phyloP scores from a whole-genome alignment of 2,888 invertebrate genomes.

The Metalampra italica region DNA sequence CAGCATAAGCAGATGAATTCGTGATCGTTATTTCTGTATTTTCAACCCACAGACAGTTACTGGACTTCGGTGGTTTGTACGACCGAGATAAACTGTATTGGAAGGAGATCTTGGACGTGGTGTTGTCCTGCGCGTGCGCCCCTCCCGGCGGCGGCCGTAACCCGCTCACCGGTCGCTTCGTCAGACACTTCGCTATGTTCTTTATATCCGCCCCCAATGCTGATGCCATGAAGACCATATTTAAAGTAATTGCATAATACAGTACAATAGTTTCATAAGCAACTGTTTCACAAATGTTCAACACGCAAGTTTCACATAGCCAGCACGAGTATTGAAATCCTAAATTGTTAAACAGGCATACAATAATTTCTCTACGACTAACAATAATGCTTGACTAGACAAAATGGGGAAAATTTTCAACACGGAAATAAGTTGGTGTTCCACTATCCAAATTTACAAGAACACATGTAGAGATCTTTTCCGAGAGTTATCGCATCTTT shows the following conservation, averaged over 20 bases:
- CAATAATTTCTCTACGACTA: no score
- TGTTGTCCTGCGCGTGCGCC: conserved; percentile 89
- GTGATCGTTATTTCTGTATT: no score
- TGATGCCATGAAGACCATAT: conserved; percentile 87
- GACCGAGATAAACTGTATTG: conserved; percentile 93
- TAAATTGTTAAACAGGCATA: no score
- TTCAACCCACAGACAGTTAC: conserved; percentile 76
- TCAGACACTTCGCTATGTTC: conserved; percentile 93
- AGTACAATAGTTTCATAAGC: no score
- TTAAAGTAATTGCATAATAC: conserved; percentile 76
- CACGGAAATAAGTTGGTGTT: no score
- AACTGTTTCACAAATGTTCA: background rate
- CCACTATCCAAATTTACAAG: no score
- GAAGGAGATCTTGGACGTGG: conserved; percentile 92
- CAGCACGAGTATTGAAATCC: no score
- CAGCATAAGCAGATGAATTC: no score
- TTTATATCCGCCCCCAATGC: conserved; percentile 90
- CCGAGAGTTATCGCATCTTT: no score
- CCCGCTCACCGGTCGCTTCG: conserved; percentile 89
- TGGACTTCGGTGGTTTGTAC: conserved; percentile 89
- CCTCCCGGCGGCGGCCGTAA: conserved; percentile 95
- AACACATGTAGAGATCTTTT: no score
- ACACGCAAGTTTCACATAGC: background rate
- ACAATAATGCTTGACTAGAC: no score
- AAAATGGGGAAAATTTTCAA: no score